These are phyloP conservation scores for Sebastes cheni DNA, from an alignment of 2,797 vertebrate genomes.

Conservation along the genomic window DNA sequence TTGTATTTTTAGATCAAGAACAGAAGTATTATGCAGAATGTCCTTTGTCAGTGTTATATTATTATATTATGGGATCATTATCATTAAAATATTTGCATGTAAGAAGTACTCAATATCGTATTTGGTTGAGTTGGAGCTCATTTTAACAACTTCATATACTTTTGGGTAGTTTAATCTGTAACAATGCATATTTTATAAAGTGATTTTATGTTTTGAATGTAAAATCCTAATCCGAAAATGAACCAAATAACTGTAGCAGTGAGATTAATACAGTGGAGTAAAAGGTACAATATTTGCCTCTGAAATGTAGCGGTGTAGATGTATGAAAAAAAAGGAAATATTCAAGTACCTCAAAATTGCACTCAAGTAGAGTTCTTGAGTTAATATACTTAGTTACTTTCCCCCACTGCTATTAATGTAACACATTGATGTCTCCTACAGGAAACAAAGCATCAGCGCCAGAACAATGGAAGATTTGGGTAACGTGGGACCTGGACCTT, in stretches of 20 bases:
- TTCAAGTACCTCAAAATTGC: not conserved
- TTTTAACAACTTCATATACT: not conserved
- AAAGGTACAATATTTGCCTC: not conserved
- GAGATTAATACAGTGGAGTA: not conserved
- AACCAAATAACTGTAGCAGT: not conserved
- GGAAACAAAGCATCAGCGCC: conserved; percentile 78
- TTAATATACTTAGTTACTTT: not conserved
- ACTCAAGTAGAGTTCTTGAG: not conserved
- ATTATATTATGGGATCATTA: not conserved
- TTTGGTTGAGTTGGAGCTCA: not conserved
- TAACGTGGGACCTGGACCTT: conserved; percentile 58
- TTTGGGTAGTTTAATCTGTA: not conserved
- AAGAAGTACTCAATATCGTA: not conserved
- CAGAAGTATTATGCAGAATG: not conserved
- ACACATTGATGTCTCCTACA: conserved; percentile 43
- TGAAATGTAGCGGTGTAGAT: not conserved
- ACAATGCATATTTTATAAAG: not conserved
- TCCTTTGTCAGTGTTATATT: not conserved
- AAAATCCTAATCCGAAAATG: not conserved
- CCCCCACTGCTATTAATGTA: not conserved
- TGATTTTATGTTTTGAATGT: not conserved
- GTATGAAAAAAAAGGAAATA: not conserved
- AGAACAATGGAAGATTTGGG: conserved; percentile 74
- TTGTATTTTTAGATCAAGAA: too few relatives aligned
- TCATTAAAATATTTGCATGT: not conserved